phyloP scores from a whole-genome alignment of 1,140 invertebrate species.

The Polypedilum vanderplanki region DNA sequence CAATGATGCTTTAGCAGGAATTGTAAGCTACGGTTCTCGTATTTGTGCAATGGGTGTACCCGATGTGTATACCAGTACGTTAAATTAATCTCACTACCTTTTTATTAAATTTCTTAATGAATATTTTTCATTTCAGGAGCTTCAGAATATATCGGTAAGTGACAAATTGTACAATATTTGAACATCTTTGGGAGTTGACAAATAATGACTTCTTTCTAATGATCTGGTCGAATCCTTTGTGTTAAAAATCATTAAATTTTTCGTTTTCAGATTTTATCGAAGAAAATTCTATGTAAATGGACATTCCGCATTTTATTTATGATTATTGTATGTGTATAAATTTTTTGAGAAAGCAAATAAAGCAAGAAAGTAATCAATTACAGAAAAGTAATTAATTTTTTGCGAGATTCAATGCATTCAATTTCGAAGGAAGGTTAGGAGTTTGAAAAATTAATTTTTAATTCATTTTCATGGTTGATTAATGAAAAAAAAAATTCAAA shows the following conservation, averaged over 20 bases:
- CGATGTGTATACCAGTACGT: conserved; percentile 40
- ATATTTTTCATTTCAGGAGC: neutral
- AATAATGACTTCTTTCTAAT: neutral
- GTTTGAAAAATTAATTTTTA: no score
- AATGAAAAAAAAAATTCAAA: no score
- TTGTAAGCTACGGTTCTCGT: conserved; percentile 61
- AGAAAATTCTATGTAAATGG: neutral
- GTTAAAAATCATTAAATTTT: neutral
- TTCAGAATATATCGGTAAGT: neutral
- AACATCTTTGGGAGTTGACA: no score
- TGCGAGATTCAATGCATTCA: no score
- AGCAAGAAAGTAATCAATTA: no score
- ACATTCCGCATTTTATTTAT: neutral
- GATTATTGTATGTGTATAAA: no score
- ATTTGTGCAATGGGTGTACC: conserved; percentile 46
- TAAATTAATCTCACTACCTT: neutral
- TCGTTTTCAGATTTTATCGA: neutral
- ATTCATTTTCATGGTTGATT: no score
- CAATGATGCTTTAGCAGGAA: conserved; percentile 49
- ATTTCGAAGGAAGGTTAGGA: no score
- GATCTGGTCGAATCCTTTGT: neutral
- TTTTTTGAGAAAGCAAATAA: no score
- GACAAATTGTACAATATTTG: no score
- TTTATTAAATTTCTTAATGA: no score
- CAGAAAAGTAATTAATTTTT: no score